These are phyloP conservation scores for Agrotis exclamationis DNA, from an alignment of 2,888 invertebrate genomes.

Conservation along the genomic window DNA sequence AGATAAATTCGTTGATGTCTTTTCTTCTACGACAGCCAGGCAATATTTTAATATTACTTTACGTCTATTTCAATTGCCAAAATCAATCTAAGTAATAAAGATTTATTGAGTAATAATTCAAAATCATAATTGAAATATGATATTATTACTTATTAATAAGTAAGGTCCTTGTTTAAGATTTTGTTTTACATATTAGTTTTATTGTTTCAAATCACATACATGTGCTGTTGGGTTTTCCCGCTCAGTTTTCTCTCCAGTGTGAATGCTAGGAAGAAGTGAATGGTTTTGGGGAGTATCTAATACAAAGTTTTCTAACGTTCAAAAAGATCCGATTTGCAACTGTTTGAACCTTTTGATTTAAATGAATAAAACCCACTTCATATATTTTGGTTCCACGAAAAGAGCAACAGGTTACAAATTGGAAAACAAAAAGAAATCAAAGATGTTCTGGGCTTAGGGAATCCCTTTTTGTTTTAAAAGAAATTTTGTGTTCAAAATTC, in stretches of 20 bases:
- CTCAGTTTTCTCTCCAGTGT: too few species aligned
- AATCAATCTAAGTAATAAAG: constrained; percentile 28
- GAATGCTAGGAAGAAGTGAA: too few species aligned
- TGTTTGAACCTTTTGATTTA: not conserved
- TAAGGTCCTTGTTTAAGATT: not conserved
- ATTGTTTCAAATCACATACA: too few species aligned
- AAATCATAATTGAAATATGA: constrained; percentile 28
- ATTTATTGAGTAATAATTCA: constrained; percentile 39
- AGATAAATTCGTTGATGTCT: constrained; percentile 21
- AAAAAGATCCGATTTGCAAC: too few species aligned
- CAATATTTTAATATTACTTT: constrained; percentile 12
- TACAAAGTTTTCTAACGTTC: not conserved
- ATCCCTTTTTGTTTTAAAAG: not conserved
- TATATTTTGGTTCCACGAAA: too few species aligned
- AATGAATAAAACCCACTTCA: too few species aligned
- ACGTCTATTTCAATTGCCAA: constrained; percentile 15
- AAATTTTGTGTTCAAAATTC: not conserved
- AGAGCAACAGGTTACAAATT: not conserved
- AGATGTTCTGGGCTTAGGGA: not conserved
- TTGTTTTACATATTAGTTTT: too few species aligned
- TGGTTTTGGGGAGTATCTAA: too few species aligned
- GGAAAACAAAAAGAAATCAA: not conserved
- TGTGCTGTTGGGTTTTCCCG: not conserved
- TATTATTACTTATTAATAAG: constrained; percentile 8
- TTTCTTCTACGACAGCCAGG: not conserved